Evolutionary conservation across 2,888 invertebrate genomes (phyloP), one percentile per base, ranked within the genome.

Genomic region (Noctuana brunneofusca): DNA sequence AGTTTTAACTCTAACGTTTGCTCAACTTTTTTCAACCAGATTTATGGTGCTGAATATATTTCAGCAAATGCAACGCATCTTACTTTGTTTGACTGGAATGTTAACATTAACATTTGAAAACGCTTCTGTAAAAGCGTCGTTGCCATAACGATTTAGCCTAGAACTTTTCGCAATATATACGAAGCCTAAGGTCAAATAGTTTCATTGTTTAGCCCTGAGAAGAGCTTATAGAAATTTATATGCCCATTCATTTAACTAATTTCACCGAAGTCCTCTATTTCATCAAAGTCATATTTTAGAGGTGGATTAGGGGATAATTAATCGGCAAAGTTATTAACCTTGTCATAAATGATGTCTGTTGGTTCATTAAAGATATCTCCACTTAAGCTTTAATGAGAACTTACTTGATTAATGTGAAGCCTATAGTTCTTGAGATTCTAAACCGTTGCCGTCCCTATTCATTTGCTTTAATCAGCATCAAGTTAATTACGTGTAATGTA

Each of bases 231-330:
- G 52, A 57, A 63, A 63, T 63, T 63, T 63, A 63, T 63, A 57
- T 63, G 50, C 52, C 43, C 57, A 52, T 57, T 30, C 50, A 63
- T 52, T 63, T 52, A 24, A 57, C 52, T 63, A 57, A 63, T 57
- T 63, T 52, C 57, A 52, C 63, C 46, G 27, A 63, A 63, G 63
- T 57, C 57, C 57, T 63, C 43, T 52, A 57, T 57, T 63, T 63
- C 63, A 52, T 52, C 63, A 63, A 62, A 62, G 63, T 57, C 63
- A 63, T 63, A 57, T 63, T 63, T 63, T 38, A 57, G 56, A 63
- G 56, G 63, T 50, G 63, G 56, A 63, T 63, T 56, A 63, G 63
- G 63, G 63, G 52, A 48, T 32, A 63, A 63, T 56, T 63, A 63
- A 63, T 63, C 50, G 43, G 50, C 30, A 57, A 57, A 63, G 63